phyloP scores from a whole-genome alignment of 2,113 vertebrate species.

The Neogale vison region DNA sequence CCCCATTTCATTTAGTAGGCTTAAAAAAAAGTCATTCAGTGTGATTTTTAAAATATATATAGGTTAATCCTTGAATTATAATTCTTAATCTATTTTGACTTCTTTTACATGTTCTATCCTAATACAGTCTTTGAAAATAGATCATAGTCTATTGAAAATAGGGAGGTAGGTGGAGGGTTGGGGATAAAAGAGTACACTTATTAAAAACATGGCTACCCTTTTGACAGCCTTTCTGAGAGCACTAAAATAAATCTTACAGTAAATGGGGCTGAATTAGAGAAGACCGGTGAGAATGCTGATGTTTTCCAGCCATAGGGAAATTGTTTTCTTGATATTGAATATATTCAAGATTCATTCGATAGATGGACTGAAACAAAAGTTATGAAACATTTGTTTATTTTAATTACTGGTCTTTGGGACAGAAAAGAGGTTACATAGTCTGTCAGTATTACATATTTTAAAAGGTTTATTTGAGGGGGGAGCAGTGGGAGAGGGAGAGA shows the following conservation, averaged over 20 bases:
- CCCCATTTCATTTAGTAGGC: neutral
- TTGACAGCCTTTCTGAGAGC: neutral
- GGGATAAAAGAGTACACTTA: neutral
- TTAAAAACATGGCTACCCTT: neutral
- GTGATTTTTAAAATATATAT: neutral
- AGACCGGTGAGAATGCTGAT: neutral
- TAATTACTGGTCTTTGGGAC: neutral
- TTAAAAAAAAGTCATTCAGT: neutral
- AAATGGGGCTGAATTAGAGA: neutral
- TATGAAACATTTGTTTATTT: neutral
- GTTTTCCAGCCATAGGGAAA: neutral
- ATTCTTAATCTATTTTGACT: neutral
- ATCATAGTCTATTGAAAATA: neutral
- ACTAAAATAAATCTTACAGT: neutral
- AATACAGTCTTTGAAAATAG: neutral
- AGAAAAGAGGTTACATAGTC: neutral
- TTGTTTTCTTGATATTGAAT: neutral
- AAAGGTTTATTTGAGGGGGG: neutral
- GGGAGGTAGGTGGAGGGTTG: neutral
- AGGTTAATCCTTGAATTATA: neutral
- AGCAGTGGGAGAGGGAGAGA: neutral
- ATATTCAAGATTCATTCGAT: neutral
- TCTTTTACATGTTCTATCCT: neutral
- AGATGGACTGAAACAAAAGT: neutral
- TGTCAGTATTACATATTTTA: neutral